Evolutionary conservation across 2,797 vertebrate genomes (phyloP), one percentile per base, ranked within the genome.

Genomic region (Acanthurus leucopareius): DNA sequence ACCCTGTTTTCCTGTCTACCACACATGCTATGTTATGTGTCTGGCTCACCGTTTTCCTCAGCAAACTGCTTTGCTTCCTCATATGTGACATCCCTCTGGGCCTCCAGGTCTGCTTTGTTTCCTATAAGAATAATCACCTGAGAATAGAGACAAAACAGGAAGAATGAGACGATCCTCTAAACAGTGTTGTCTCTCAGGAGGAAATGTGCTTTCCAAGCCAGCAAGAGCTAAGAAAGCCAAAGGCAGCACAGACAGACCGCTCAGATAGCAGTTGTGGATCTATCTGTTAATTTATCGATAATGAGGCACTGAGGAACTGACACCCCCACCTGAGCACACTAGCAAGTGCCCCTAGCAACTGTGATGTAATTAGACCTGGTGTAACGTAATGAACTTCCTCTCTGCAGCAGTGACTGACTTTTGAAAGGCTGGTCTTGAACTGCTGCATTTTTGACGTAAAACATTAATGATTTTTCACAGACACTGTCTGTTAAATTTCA

Each of bases 41-140:
- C 10, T 16, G 17, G n/a, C 95, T 83, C 92, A 99, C 98, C 98
- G 2, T 99, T 99, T 95, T 99, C 98, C 94, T 99, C 98, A 17
- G 98, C 98, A 91, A 99, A 99, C 93, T 99, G 98, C 93, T 99
- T 99, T 42, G 98, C 98, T 91, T 99, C 98, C 92, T 99, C 98
- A 38, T 99, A 99, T 8, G 98, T 99, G 84, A 99, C 98, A 86
- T 99, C 98, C 82, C 98, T 95, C 95, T 99, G 98, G 77, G 98
- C 98, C 92, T 99, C 98, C 92, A 99, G 93, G 85, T 99, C 98
- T 20, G 97, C 98, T 95, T 99, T 99, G 91, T 99, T 99, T 94
- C 98, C 98, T 94, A 99, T 99, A 87, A 99, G 97, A 93, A 99
- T 99, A 93, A 99, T 99, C 93, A 99, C 98, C 98, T 99, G 90